Base-by-base conservation (phyloP, 2,888 invertebrate genomes). In the Drosophila recens region DNA sequence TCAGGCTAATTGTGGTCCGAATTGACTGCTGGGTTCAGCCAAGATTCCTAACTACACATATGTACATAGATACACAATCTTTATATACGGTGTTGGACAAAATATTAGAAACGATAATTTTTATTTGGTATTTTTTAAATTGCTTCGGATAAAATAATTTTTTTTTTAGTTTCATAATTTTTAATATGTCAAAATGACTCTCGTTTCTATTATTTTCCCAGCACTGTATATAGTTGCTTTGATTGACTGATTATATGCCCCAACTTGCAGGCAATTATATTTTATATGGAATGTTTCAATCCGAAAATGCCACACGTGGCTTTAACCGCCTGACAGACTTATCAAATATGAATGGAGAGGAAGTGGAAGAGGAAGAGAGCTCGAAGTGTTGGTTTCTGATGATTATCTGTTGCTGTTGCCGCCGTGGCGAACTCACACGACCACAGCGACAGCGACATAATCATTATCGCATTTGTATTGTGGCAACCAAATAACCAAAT, bases 381-480 rank as follows among this genome's bases (percentile, higher is more conserved):
- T n/a, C 4, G 8, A n/a, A 36, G 48, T 62, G 17, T 13, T 40
- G 48, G 45, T 20, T 36, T 23, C 34, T 62, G 61, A 63, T 65
- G 79, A 73, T 66, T 67, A 65, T 56, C 52, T 67, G 57, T 45
- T 67, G 43, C 56, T 59, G 66, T 57, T 63, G 46, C 33, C 36
- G 45, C 45, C 34, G 51, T 71, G 27, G 27, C 34, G 17, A 36
- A 15, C 49, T 10, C 15, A 23, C 34, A 38, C 42, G 27, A 13
- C 36, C 48, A 17, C 33, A 48, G 3, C 11, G 6, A 40, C 57
- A 40, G 30, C 27, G 51, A 43, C 63, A 64, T 67, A 69, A 72
- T 80, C 57, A 80, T 72, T 69, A 75, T 67, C 67, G 65, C 67
- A 81, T 84, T 89, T 80, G 63, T 52, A 64, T 57, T 77, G 45